These are phyloP conservation scores for Peromyscus nudipes DNA, from an alignment of 2,797 vertebrate genomes.

Conservation along the genomic window DNA sequence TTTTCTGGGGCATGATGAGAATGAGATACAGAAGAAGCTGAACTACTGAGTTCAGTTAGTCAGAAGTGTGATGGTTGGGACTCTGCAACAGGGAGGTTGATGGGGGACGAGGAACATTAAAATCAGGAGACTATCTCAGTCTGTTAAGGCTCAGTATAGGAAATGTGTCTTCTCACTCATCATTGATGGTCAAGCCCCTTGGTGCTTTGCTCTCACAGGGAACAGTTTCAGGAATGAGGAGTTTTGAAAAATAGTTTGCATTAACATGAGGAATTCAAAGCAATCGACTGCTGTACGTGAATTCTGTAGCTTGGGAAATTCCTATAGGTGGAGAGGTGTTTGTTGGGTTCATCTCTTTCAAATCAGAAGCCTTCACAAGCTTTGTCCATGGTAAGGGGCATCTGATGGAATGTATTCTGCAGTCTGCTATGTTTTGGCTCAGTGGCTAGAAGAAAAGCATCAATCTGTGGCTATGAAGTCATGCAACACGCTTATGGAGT, in stretches of 20 bases:
- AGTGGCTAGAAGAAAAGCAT: neutral
- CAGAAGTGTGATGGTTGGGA: constrained; percentile 22
- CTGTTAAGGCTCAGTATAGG: neutral
- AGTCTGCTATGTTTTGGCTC: no score
- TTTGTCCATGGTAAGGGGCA: neutral
- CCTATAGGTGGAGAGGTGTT: neutral
- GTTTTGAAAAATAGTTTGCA: constrained; percentile 42
- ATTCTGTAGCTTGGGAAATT: neutral
- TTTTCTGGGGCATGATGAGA: neutral
- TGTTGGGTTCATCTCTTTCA: neutral
- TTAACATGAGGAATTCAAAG: constrained; percentile 4
- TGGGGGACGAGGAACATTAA: neutral
- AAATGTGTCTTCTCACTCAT: neutral
- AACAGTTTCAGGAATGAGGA: constrained; percentile 52
- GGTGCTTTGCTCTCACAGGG: neutral
- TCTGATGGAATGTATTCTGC: neutral
- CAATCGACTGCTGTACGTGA: neutral
- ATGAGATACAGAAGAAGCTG: neutral
- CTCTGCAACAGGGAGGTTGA: constrained; percentile 18
- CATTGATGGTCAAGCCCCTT: neutral
- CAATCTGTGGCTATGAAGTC: neutral
- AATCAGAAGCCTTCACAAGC: neutral
- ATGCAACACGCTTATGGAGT: neutral
- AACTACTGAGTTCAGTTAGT: constrained; percentile 45
- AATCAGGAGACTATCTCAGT: neutral